Percentiles rank a stretch among this genome's conserved stretches.
Conservation (phyloP, 2,888 invertebrate species). For the Anodontia alba region DNA sequence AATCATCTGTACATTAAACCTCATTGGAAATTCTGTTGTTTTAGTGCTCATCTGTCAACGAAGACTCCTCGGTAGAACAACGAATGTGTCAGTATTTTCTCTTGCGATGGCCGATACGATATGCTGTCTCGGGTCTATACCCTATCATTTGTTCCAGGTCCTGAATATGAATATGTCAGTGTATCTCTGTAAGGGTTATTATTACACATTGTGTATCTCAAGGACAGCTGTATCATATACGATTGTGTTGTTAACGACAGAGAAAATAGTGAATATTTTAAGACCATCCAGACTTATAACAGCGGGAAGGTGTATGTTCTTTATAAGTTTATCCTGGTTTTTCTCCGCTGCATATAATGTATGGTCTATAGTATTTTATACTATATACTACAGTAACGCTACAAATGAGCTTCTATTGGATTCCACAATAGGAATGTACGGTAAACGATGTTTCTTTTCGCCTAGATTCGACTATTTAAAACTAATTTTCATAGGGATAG, state of each 20-base stretch:
- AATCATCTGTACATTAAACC: conserved; percentile 59
- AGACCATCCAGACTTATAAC: conserved; percentile 66
- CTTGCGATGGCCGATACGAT: conserved; percentile 75
- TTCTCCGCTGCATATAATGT: conserved; percentile 81
- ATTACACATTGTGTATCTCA: conserved; percentile 70
- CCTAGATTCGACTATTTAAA: conserved; percentile 68
- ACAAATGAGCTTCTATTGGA: conserved; percentile 31
- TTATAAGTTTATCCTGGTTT: conserved; percentile 82
- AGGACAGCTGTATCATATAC: conserved; percentile 75
- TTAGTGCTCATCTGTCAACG: conserved; percentile 71
- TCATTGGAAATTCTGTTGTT: conserved; percentile 68
- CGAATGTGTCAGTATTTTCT: conserved; percentile 79
- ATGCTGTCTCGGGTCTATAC: conserved; percentile 51
- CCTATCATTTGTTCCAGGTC: conserved; percentile 44
- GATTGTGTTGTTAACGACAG: conserved; percentile 62
- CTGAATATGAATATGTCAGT: conserved; percentile 57
- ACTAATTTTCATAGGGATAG: conserved; percentile 67
- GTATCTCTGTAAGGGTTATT: conserved; percentile 72
- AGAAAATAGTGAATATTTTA: conserved; percentile 64
- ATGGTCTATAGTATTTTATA: conserved; percentile 79
- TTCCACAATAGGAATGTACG: conserved; percentile 43
- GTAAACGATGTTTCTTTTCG: conserved; percentile 65
- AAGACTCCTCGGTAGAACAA: conserved; percentile 74
- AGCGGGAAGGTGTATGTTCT: conserved; percentile 78
- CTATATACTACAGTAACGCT: conserved; percentile 54